Percentiles rank a stretch among this genome's conserved stretches.
Evolutionary conservation across 2,797 vertebrate genomes (phyloP).

Genomic region (Garrulus glandarius): DNA sequence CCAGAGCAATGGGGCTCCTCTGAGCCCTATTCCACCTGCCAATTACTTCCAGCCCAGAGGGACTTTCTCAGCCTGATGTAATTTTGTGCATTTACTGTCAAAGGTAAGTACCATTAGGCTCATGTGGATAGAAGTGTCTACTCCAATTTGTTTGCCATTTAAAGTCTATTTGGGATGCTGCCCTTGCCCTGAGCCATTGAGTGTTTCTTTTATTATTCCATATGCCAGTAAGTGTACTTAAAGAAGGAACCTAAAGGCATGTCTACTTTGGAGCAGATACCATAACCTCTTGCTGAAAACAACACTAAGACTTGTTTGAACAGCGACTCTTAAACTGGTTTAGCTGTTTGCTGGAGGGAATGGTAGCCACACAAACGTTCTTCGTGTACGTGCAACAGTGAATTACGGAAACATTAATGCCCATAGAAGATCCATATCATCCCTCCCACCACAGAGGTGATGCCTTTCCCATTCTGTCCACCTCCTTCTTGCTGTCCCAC

Average conservation of each 20-base stretch:
- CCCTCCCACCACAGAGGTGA: neutral
- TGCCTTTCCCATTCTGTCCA: neutral
- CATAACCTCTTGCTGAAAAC: neutral
- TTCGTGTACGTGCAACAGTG: neutral
- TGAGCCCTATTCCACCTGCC: neutral
- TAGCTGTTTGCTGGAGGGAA: neutral
- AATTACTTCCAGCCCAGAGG: neutral
- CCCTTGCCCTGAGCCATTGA: neutral
- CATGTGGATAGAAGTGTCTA: neutral
- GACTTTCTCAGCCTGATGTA: neutral
- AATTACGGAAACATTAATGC: neutral
- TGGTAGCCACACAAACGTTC: accelerated
- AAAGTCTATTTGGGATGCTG: neutral
- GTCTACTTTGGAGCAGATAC: neutral
- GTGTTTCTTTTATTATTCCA: neutral
- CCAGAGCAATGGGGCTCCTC: neutral
- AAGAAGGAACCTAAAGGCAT: neutral
- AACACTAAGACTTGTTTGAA: neutral
- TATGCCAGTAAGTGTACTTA: neutral
- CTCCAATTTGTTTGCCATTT: neutral
- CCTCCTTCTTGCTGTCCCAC: neutral
- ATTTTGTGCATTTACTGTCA: neutral
- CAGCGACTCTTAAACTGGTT: neutral
- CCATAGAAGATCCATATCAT: accelerated
- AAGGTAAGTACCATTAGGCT: neutral